Base-by-base conservation (phyloP, 2,888 invertebrate species). In the Acleris laterana region DNA sequence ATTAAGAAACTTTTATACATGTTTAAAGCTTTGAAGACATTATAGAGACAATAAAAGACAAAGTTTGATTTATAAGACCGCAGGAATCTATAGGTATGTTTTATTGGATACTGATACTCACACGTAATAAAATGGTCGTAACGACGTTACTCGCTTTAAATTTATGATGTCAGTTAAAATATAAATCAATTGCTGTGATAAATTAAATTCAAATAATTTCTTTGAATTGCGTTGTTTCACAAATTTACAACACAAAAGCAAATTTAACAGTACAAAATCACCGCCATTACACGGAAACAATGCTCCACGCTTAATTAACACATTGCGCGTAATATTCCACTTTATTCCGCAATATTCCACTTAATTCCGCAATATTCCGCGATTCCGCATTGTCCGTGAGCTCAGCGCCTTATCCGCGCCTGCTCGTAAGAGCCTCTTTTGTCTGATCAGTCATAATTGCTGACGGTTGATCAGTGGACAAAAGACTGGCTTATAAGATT, bases 231-330 rank as follows among this genome's bases (percentile, higher is more conserved):
- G 9, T 17, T 38, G 22, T 25, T 22, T 50, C 38, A 61, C 60
- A 55, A 60, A 56, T 61, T 60, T 19, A 56, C 55, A 61, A 50
- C 50, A 61, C 63, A 55, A 49, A 13, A 13, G 38, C 32, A 32
- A 38, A 13, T 13, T 38, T 13, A 38, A 13, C 38, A 38, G 32
- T 2, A 44, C 63, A 44, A 65, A 65, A 65, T 61, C 60, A 32
- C 65, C 44, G 20, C 49, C 60, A 61, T 65, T 65, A 65, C 53
- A 65, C 60, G 60, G 55, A 65, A 65, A 65, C 65, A 65, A 65
- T 65, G 49, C 65, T 60, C 60, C n/a, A 55, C 60, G 53, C 65
- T 65, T 65, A 65, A 65, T 65, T 65, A 65, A 65, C 65, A 65
- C 60, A 46, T 61, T 46, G 60, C 59, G 59, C 55, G 60, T 44